Percentiles rank a stretch among this genome's conserved stretches.
Evolutionary conservation across 2,888 invertebrate species (phyloP).

Genomic region (Bombylius major): DNA sequence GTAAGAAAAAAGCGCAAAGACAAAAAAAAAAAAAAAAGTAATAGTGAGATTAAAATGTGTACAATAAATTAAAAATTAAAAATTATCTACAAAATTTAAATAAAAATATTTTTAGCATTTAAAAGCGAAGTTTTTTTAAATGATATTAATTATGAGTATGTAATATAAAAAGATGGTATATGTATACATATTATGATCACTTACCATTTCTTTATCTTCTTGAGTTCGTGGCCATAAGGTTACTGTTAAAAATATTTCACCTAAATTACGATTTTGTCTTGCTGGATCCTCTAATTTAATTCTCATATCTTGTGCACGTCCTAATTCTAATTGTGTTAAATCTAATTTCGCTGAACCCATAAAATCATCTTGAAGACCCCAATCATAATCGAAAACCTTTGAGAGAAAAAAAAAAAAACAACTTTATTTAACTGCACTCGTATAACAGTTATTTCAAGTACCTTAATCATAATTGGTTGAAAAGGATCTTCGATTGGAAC

Average conservation of each 20-base stretch:
- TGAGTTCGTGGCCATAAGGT: slow-evolving; percentile 87
- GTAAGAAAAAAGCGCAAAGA: not conserved
- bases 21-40: not conserved
- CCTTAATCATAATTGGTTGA: slow-evolving; percentile 73
- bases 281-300: slow-evolving; percentile 69
- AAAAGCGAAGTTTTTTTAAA: no score
- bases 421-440: not conserved
- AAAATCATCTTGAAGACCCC: slow-evolving; percentile 94
- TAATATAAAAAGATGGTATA: no score
- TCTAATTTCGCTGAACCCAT: slow-evolving; percentile 88
- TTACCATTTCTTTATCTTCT: slow-evolving; percentile 89
- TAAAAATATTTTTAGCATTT: no score
- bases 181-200: slow-evolving; percentile 3
- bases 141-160: no score
- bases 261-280: slow-evolving; percentile 55
- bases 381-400: slow-evolving; percentile 92
- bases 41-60: not conserved
- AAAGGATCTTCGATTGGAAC: slow-evolving; percentile 87
- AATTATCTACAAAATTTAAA: no score
- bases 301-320: slow-evolving; percentile 60
- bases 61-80: no score
- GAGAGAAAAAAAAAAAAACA: slow-evolving; percentile 1
- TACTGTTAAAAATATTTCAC: slow-evolving; percentile 69
- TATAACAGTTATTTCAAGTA: slow-evolving; percentile 27
- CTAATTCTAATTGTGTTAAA: slow-evolving; percentile 69